Base-by-base conservation (phyloP, 2,113 vertebrate species). In the Vidua chalybeata region DNA sequence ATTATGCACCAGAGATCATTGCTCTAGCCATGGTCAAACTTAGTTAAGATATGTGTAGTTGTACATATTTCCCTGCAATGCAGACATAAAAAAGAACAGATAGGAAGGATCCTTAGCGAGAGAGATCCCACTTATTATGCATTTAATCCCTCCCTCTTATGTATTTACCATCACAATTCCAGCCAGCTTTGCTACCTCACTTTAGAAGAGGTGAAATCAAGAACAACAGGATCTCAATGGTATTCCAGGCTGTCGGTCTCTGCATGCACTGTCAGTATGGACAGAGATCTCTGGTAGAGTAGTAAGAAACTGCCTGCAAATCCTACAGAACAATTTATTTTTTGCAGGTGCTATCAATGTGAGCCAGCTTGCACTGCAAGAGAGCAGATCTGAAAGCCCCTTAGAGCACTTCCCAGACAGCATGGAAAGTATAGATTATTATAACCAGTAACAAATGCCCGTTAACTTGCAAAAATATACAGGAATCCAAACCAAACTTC, bases 211-310 rank as follows among this genome's bases (percentile, higher is more conserved):
- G 26, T 35, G 56, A 81, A 31, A 37, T 37, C 16, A 62, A 54
- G 82, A 61, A 24, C n/a, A 71, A 15, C 3, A 52, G 23, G 87
- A 66, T 23, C 31, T 58, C 28, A 51, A 0, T 14, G 3, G 10
- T 78, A 13, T 66, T 91, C 5, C 31, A 28, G 6, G 3, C 33
- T 61, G 33, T 43, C 0, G 0, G 12, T 58, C 15, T 81, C 43
- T 62, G 31, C 6, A 1, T 23, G 31, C 19, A 54, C 13, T 63
- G 35, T 52, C 58, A 37, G 23, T 15, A 13, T 8, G 27, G n/a
- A 56, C 45, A 64, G 63, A 52, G 49, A 43, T 43, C 33, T 13
- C 30, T 61, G 24, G 14, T 10, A 67, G 5, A 67, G 56, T 31
- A 76, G 54, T 28, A 63, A 63, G 48, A 26, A 39, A 27, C 35